Evolutionary conservation across 92 coral and sea anemone genomes (phyloP).

Genomic region (Phymanthus crucifer): DNA sequence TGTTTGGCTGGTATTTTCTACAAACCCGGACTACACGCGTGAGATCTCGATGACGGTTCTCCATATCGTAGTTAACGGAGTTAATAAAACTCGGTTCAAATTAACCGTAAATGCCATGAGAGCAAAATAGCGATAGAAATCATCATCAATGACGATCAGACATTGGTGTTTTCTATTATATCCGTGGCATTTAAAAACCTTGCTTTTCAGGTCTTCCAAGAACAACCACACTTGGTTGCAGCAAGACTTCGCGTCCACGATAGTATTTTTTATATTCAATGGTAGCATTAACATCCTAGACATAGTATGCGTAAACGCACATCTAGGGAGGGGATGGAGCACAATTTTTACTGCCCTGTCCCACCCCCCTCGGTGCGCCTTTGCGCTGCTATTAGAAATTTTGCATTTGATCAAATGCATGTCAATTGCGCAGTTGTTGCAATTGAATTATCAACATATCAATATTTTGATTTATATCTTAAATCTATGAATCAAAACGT

Average conservation of each 20-base stretch:
- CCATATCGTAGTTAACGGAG: no score
- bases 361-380: background rate
- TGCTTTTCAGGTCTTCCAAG: slow-evolving; percentile 3
- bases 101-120: background rate
- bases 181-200: slow-evolving; percentile 5
- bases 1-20: background rate
- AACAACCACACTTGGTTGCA: slow-evolving; percentile 1
- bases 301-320: background rate
- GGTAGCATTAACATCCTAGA: background rate
- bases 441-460: background rate
- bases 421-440: background rate
- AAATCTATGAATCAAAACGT: slow-evolving; percentile 5
- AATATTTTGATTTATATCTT: background rate
- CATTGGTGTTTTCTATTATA: background rate
- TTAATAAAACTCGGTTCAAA: no score
- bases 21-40: background rate
- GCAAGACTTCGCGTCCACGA: background rate
- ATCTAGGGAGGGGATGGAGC: background rate
- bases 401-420: background rate
- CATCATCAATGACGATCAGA: background rate
- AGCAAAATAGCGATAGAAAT: background rate
- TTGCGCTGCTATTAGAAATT: background rate
- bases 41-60: slow-evolving; percentile 2
- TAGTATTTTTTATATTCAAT: background rate
- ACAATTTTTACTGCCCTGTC: background rate